Conservation (phyloP, 1,140 invertebrate genomes). For the Ostrea edulis region DNA sequence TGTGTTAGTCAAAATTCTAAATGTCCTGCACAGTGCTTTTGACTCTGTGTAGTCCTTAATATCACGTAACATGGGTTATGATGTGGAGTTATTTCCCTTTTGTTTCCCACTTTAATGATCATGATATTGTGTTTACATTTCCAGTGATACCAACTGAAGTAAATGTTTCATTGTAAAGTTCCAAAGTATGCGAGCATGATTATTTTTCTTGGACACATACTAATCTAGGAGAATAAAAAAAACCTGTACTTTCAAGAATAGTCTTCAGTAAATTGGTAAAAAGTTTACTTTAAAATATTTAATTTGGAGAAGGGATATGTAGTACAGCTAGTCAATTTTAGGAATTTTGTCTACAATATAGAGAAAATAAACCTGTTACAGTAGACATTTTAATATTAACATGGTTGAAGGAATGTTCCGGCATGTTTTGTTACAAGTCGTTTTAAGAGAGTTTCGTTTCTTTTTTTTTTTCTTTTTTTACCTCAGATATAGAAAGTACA, state of each 20-base stretch:
- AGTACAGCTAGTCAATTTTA: not conserved
- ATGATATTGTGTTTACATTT: constrained; percentile 2
- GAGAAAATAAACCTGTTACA: not conserved
- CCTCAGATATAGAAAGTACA: too few species aligned
- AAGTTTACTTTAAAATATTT: too few species aligned
- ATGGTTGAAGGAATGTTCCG: not conserved
- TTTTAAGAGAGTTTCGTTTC: too few species aligned
- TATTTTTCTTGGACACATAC: constrained; percentile 22
- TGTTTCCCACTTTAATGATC: not conserved
- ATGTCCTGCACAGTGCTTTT: not conserved
- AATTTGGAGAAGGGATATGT: not conserved
- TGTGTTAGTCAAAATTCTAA: constrained; percentile 15
- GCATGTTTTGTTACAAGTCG: not conserved
- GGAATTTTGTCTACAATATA: not conserved
- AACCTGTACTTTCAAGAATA: not conserved
- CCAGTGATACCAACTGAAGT: not conserved
- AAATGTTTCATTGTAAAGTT: constrained; percentile 18
- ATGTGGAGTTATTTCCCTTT: not conserved
- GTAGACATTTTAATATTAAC: not conserved
- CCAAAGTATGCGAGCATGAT: constrained; percentile 18
- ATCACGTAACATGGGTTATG: not conserved
- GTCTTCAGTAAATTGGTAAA: too few species aligned
- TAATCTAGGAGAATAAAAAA: not conserved
- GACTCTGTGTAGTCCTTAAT: not conserved
- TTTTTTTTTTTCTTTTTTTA: too few species aligned